phyloP scores from a whole-genome alignment of 2,888 invertebrate genomes.

The Rhodophaea formosa region DNA sequence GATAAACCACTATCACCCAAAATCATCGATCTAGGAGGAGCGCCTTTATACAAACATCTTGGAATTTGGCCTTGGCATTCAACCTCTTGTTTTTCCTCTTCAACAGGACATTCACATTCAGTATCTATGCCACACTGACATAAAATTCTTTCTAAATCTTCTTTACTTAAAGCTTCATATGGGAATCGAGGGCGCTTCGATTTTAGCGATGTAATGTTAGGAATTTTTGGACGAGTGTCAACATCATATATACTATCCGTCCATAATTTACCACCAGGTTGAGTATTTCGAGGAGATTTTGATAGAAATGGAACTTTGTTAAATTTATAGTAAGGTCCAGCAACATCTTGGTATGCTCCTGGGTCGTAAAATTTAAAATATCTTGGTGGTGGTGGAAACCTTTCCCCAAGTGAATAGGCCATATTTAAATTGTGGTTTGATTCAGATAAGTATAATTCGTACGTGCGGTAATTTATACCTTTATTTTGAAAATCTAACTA shows the following conservation, averaged over 20 bases:
- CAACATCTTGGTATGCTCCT: slow-evolving; percentile 51
- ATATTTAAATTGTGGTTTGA: slow-evolving; percentile 31
- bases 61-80: slow-evolving; percentile 51
- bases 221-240: slow-evolving; percentile 38
- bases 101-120: slow-evolving; percentile 51
- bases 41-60: slow-evolving; percentile 53
- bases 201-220: slow-evolving; percentile 52
- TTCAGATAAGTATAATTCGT: too few species aligned
- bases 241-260: slow-evolving; percentile 53
- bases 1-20: slow-evolving; percentile 38
- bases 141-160: slow-evolving; percentile 54
- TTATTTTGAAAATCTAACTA: too few species aligned
- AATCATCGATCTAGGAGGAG: slow-evolving; percentile 35
- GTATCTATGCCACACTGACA: slow-evolving; percentile 56
- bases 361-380: slow-evolving; percentile 55
- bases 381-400: slow-evolving; percentile 46
- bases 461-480: too few species aligned
- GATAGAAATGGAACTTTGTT: slow-evolving; percentile 58
- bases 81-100: slow-evolving; percentile 31
- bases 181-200: slow-evolving; percentile 61
- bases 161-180: slow-evolving; percentile 51
- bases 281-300: slow-evolving; percentile 43
- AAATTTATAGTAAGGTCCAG: slow-evolving; percentile 25
- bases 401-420: slow-evolving; percentile 51
- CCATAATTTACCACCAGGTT: slow-evolving; percentile 41